A percentile compares a stretch with the other conserved stretches of the same genome.
These are phyloP conservation scores for Apis laboriosa DNA, from an alignment of 1,140 invertebrate genomes.

Conservation along the genomic window DNA sequence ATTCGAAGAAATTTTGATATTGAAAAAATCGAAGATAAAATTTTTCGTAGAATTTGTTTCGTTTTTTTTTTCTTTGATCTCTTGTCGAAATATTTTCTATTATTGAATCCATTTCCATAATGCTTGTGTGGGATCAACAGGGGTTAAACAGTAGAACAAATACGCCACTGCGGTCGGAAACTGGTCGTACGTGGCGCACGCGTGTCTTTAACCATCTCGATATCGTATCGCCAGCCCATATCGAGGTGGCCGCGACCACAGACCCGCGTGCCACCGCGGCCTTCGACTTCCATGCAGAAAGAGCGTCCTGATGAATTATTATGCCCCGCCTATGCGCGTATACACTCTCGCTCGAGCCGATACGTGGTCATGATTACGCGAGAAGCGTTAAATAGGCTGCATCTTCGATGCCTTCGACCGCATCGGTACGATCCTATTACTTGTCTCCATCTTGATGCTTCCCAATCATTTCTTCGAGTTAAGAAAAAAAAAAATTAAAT, in stretches of 20 bases:
- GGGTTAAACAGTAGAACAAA: conserved; percentile 6
- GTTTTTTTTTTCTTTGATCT: too few species aligned
- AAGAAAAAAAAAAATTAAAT: too few species aligned
- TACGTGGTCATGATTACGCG: conserved; percentile 19
- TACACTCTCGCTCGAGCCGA: background rate
- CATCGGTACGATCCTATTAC: background rate
- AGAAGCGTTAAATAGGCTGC: conserved; percentile 29
- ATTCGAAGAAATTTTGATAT: too few species aligned
- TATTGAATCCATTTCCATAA: too few species aligned
- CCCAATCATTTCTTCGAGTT: background rate
- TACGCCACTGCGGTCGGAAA: conserved; percentile 55
- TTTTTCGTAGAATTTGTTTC: too few species aligned
- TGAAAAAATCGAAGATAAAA: too few species aligned
- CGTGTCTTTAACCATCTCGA: conserved; percentile 64
- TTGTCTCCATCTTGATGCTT: background rate
- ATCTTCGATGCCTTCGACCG: background rate
- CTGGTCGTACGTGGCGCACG: conserved; percentile 53
- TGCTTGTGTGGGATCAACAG: background rate
- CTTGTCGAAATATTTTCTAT: too few species aligned
- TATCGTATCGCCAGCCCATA: conserved; percentile 60
- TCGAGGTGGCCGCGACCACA: conserved; percentile 60
- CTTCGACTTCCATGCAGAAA: conserved; percentile 62
- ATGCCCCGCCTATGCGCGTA: conserved; percentile 16
- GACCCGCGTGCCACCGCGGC: conserved; percentile 57
- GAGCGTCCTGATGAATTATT: conserved; percentile 61